Percentiles rank a stretch among this genome's conserved stretches.
These are phyloP conservation scores for Silurus aristotelis DNA, from an alignment of 2,797 vertebrate genomes.

Conservation along the genomic window DNA sequence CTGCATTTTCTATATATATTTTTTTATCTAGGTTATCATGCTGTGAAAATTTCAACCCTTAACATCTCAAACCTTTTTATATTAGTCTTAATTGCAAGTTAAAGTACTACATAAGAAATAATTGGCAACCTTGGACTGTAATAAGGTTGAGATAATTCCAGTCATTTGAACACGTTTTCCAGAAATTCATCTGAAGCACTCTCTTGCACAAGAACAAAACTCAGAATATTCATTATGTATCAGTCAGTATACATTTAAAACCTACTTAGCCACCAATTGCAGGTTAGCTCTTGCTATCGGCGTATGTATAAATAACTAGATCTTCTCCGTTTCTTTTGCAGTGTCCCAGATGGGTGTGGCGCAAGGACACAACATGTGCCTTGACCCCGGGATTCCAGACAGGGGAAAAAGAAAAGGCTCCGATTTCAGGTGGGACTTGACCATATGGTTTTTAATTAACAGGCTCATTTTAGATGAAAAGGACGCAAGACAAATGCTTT, in stretches of 20 bases:
- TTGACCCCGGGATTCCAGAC: constrained; percentile 96
- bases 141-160: not conserved
- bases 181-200: not conserved
- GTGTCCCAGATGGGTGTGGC: constrained; percentile 99
- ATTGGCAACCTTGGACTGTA: not conserved
- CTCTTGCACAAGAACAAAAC: not conserved
- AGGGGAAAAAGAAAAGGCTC: constrained; percentile 97
- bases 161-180: not conserved
- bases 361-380: constrained; percentile 98
- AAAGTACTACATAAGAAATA: not conserved
- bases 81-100: not conserved
- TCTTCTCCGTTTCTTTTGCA: constrained; percentile 71
- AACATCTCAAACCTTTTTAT: not conserved
- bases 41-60: not conserved
- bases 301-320: constrained; percentile 17
- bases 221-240: not conserved
- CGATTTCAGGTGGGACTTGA: constrained; percentile 89
- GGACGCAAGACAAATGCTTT: constrained; percentile 39
- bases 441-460: constrained; percentile 45
- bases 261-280: not conserved
- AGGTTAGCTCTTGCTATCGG: not conserved
- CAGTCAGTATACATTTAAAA: not conserved
- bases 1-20: not conserved
- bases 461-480: constrained; percentile 36
- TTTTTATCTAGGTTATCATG: not conserved